Conservation (phyloP, 2,797 vertebrate genomes). For the Gymnodraco acuticeps region DNA sequence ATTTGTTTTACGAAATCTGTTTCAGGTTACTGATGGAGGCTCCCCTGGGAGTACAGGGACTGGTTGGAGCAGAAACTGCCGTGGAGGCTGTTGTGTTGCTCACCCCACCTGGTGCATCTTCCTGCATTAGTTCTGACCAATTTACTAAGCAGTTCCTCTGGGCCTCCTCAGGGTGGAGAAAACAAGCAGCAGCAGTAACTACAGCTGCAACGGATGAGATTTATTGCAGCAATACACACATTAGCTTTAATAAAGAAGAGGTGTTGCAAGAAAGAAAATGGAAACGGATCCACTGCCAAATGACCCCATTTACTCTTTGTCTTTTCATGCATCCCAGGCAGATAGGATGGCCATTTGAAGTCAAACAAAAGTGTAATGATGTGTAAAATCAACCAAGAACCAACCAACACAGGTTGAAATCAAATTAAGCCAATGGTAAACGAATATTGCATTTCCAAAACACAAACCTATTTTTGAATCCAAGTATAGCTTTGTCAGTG, state of each 20-base stretch:
- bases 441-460: too few species aligned
- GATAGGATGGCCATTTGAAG: neutral
- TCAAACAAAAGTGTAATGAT: neutral
- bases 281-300: slow-evolving; percentile 8
- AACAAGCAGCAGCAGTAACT: slow-evolving; percentile 39
- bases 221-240: slow-evolving; percentile 8
- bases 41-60: slow-evolving; percentile 17
- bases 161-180: slow-evolving; percentile 45
- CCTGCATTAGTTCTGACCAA: slow-evolving; percentile 70
- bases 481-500: too few species aligned
- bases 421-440: too few species aligned
- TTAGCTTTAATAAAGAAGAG: slow-evolving; percentile 15
- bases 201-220: slow-evolving; percentile 36
- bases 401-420: neutral
- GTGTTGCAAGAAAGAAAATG: neutral
- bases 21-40: slow-evolving; percentile 36
- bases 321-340: neutral
- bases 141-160: slow-evolving; percentile 54
- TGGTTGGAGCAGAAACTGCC: slow-evolving; percentile 32
- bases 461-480: too few species aligned
- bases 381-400: neutral
- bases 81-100: slow-evolving; percentile 34
- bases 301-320: neutral
- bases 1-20: slow-evolving; percentile 27
- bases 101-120: slow-evolving; percentile 57